Evolutionary conservation across 2,797 vertebrate genomes (phyloP).

Genomic region (Bradypodion pumilum): DNA sequence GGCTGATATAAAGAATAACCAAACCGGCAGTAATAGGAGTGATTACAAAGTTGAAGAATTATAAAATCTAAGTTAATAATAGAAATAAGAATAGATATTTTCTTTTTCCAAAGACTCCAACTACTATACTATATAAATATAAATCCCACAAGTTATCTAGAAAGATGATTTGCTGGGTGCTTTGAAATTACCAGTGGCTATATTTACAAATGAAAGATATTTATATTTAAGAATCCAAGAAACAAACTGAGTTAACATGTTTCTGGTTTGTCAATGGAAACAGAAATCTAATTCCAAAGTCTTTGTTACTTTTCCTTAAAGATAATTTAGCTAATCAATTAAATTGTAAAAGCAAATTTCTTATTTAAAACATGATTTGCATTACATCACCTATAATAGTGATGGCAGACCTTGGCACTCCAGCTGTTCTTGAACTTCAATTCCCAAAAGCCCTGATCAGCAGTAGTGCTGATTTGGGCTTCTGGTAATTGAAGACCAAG

Average conservation of each 20-base stretch:
- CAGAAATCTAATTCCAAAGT: not conserved
- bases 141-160: too few species aligned
- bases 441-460: too few species aligned
- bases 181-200: not conserved
- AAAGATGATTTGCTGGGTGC: not conserved
- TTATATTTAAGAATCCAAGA: not conserved
- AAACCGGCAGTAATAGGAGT: not conserved
- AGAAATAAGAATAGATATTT: not conserved
- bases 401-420: too few species aligned
- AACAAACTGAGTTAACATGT: not conserved
- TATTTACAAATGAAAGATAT: not conserved
- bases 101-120: not conserved
- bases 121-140: not conserved
- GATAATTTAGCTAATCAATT: not conserved
- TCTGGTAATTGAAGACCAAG: too few species aligned
- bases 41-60: slow-evolving; percentile 10
- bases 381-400: too few species aligned
- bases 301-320: not conserved
- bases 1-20: slow-evolving; percentile 7
- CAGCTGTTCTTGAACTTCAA: too few species aligned
- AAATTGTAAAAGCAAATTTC: not conserved
- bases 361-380: not conserved
- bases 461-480: too few species aligned
- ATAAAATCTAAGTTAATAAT: not conserved
- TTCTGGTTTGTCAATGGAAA: not conserved